These are phyloP conservation scores for Ammodytes dubius DNA, from an alignment of 2,113 vertebrate species.

Conservation along the genomic window DNA sequence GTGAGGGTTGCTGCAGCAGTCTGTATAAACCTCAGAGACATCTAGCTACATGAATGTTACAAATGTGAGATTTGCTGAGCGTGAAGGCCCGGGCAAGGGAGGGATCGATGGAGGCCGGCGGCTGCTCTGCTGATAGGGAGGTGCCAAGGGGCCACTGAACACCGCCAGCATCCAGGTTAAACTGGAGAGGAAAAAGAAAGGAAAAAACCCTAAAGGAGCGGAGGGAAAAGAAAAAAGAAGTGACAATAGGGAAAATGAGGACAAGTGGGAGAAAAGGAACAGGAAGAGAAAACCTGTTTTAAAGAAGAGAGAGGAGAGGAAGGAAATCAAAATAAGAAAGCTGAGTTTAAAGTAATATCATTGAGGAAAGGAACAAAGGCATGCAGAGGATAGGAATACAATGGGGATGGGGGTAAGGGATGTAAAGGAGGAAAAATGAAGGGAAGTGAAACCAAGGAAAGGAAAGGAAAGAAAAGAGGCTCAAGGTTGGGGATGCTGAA, in stretches of 20 bases:
- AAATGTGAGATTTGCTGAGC: conserved; percentile 55
- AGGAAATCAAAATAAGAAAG: no score
- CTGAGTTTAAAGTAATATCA: not conserved
- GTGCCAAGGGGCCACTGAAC: conserved; percentile 7
- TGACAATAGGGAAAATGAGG: not conserved
- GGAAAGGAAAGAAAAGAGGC: not conserved
- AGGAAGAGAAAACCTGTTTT: no score
- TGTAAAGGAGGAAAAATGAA: no score
- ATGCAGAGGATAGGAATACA: not conserved
- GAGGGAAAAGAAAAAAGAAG: not conserved
- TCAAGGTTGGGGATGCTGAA: not conserved
- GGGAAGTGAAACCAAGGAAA: not conserved
- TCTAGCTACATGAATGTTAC: conserved; percentile 34
- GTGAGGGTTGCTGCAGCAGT: not conserved
- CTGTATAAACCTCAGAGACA: conserved; percentile 26
- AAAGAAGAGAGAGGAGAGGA: no score
- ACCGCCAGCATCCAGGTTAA: conserved; percentile 17
- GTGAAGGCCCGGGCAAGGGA: conserved; percentile 28
- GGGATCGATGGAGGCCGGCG: conserved; percentile 22
- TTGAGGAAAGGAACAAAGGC: not conserved
- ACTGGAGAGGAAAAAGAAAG: not conserved
- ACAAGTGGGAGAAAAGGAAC: not conserved
- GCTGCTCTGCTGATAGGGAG: not conserved
- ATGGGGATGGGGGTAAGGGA: not conserved
- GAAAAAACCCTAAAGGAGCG: no score